Percentiles rank a stretch among this genome's conserved stretches.
Evolutionary conservation across 2,888 invertebrate genomes (phyloP).

Genomic region (Plebejus argus): DNA sequence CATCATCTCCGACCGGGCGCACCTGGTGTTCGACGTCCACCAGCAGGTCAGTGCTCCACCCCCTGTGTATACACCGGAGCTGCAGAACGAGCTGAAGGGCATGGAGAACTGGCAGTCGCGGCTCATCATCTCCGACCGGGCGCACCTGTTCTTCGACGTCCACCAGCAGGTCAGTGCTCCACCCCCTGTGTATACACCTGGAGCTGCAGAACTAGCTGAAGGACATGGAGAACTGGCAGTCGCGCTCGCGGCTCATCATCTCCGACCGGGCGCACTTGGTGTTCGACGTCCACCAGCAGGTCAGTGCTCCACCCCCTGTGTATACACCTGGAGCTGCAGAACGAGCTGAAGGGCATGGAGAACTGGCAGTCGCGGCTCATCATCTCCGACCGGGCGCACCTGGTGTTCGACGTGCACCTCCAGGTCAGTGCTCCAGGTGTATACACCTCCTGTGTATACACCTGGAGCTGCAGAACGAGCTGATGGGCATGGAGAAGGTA

Average conservation of each 20-base stretch:
- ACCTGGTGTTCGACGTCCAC: slow-evolving; percentile 95
- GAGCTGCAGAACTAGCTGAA: slow-evolving; percentile 95
- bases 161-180: slow-evolving; percentile 84
- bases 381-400: slow-evolving; percentile 94
- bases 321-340: slow-evolving; percentile 85
- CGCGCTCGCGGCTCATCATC: slow-evolving; percentile 92
- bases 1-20: slow-evolving; percentile 97
- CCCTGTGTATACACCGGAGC: slow-evolving; percentile 73
- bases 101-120: slow-evolving; percentile 90
- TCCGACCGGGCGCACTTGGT: slow-evolving; percentile 98
- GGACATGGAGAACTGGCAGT: slow-evolving; percentile 91
- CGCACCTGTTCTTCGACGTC: slow-evolving; percentile 96
- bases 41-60: slow-evolving; percentile 79
- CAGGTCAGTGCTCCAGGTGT: slow-evolving; percentile 71
- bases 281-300: slow-evolving; percentile 94
- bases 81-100: slow-evolving; percentile 94
- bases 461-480: slow-evolving; percentile 91
- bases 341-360: slow-evolving; percentile 89
- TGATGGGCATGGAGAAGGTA: slow-evolving; percentile 92
- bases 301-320: slow-evolving; percentile 40
- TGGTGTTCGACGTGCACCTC: slow-evolving; percentile 96
- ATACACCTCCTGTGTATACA: too few species aligned
- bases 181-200: too few species aligned
- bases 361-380: not conserved
- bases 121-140: slow-evolving; percentile 96